Percentiles rank a stretch among this genome's conserved stretches.
Evolutionary conservation across 2,113 vertebrate genomes (phyloP).

Genomic region (Sylvilagus bachmani): DNA sequence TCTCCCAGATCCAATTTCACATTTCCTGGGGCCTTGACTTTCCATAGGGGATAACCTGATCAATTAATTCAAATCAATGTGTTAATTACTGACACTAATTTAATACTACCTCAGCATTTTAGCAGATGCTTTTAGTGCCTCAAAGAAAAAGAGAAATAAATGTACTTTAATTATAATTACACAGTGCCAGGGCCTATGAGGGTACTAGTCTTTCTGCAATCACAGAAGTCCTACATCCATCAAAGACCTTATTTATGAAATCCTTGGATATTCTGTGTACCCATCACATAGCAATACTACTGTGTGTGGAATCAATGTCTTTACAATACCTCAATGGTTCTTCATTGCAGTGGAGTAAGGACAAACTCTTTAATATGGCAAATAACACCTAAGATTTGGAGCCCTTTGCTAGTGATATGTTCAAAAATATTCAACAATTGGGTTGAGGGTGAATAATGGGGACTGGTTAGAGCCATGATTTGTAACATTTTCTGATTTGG

Average conservation of each 20-base stretch:
- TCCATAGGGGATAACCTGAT: constrained; percentile 48
- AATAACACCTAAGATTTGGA: not conserved
- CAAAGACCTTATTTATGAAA: not conserved
- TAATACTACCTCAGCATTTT: constrained; percentile 19
- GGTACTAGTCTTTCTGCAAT: constrained; percentile 2
- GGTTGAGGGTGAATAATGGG: not conserved
- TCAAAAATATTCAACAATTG: not conserved
- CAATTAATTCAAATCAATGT: constrained; percentile 52
- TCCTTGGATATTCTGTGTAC: not conserved
- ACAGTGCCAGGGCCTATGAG: not conserved
- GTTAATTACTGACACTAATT: constrained; percentile 61
- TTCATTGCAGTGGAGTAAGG: not conserved
- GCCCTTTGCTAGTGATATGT: not conserved
- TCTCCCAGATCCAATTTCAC: not conserved
- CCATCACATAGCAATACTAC: not conserved
- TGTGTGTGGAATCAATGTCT: not conserved
- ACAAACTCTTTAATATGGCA: not conserved
- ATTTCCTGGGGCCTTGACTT: constrained; percentile 26
- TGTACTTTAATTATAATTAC: not conserved
- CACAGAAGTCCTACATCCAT: not conserved
- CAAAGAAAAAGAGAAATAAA: constrained; percentile 43
- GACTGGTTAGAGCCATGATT: not conserved
- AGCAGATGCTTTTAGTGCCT: constrained; percentile 36
- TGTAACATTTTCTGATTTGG: not conserved
- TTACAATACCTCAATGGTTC: not conserved